Evolutionary conservation across 2,797 vertebrate genomes (phyloP).

Genomic region (Cryptoprocta ferox): DNA sequence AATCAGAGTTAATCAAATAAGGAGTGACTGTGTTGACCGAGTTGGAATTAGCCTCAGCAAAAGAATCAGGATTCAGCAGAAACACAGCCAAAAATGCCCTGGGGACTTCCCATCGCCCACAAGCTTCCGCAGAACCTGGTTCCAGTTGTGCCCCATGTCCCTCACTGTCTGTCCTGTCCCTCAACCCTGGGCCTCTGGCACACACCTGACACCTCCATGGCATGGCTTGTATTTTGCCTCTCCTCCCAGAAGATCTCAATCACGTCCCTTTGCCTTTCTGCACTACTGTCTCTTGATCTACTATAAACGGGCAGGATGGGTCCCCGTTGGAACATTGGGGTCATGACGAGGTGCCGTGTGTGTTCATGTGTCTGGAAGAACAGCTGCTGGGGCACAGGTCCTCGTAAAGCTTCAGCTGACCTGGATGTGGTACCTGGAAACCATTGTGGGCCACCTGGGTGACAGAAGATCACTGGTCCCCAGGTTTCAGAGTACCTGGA

Average conservation of each 20-base stretch:
- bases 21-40: neutral
- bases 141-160: no score
- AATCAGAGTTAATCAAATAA: conserved; percentile 28
- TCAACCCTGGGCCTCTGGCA: no score
- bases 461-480: neutral
- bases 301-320: neutral
- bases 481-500: neutral
- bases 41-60: neutral
- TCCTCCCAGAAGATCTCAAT: neutral
- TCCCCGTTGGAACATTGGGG: fast-evolving
- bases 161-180: no score
- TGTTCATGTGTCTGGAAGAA: neutral
- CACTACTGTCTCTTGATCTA: neutral
- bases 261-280: neutral
- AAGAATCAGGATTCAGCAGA: neutral
- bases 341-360: fast-evolving
- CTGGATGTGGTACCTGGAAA: neutral
- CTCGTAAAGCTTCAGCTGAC: neutral
- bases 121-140: neutral
- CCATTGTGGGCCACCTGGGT: no score
- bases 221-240: fast-evolving
- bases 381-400: fast-evolving
- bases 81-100: neutral
- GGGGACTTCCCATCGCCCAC: neutral
- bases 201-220: fast-evolving